A percentile compares a stretch with the other conserved stretches of the same genome.
These are phyloP conservation scores for Drosophila borborema DNA, from an alignment of 2,888 invertebrate species.

Conservation along the genomic window DNA sequence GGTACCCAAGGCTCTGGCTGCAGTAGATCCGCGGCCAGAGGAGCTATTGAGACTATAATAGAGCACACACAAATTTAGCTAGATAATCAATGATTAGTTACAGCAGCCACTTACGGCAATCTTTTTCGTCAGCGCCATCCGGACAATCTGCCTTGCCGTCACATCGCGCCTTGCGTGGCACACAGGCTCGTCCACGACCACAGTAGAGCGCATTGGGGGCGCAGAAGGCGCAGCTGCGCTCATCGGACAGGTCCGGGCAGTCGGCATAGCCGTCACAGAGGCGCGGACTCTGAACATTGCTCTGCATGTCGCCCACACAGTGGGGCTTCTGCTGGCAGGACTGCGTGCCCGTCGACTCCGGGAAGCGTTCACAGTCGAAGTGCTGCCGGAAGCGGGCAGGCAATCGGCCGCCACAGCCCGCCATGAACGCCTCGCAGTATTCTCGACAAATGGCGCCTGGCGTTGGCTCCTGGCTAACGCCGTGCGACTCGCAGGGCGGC, in stretches of 20 bases:
- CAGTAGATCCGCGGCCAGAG: conserved; percentile 88
- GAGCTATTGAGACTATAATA: conserved; percentile 90
- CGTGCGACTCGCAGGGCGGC: conserved; percentile 90
- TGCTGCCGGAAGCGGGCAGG: conserved; percentile 89
- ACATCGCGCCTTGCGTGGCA: conserved; percentile 90
- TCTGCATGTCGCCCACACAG: conserved; percentile 91
- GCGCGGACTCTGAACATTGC: conserved; percentile 90
- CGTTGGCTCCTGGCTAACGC: conserved; percentile 86
- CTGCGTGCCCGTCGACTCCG: conserved; percentile 91
- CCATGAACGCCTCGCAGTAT: conserved; percentile 94
- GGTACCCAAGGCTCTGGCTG: conserved; percentile 89
- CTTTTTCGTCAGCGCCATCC: conserved; percentile 94
- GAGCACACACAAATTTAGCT: not conserved
- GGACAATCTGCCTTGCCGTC: conserved; percentile 94
- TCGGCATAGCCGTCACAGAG: conserved; percentile 95
- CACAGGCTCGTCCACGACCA: conserved; percentile 91
- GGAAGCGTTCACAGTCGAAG: conserved; percentile 92
- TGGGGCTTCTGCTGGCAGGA: conserved; percentile 92
- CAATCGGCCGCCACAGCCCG: conserved; percentile 92
- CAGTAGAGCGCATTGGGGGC: conserved; percentile 90
- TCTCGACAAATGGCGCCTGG: conserved; percentile 88
- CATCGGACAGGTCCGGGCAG: conserved; percentile 93
- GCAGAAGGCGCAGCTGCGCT: conserved; percentile 92
- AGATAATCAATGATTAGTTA: not conserved
- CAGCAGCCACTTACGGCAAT: conserved; percentile 89